These are phyloP conservation scores for Macaria notata DNA, from an alignment of 2,888 invertebrate species.

Conservation along the genomic window DNA sequence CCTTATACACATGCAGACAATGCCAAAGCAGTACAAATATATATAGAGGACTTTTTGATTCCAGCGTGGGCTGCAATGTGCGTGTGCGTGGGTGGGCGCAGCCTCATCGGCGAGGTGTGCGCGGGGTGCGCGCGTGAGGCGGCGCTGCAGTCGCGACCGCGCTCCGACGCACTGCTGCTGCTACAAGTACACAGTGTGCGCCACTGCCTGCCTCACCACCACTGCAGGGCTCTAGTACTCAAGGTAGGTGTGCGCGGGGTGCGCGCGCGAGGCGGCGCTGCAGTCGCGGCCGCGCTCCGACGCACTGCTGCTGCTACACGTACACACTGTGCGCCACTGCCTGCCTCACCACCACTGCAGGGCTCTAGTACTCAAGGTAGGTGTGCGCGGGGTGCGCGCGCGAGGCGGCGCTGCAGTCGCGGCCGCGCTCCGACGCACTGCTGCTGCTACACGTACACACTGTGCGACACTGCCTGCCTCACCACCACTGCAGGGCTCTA, in stretches of 20 bases:
- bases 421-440: constrained; percentile 37
- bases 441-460: constrained; percentile 52
- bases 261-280: constrained; percentile 48
- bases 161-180: constrained; percentile 43
- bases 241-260: constrained; percentile 77
- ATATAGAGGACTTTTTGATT: no score
- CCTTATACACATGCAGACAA: no score
- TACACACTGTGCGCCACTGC: constrained; percentile 69
- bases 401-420: constrained; percentile 46
- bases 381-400: constrained; percentile 51
- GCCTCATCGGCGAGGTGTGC: constrained; percentile 52
- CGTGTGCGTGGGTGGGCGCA: constrained; percentile 60
- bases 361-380: constrained; percentile 83
- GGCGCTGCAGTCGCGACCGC: constrained; percentile 37
- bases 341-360: constrained; percentile 83
- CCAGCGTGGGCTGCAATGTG: constrained; percentile 65
- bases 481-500: constrained; percentile 83
- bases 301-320: constrained; percentile 49
- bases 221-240: constrained; percentile 83
- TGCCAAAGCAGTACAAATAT: no score
- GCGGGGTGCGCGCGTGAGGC: constrained; percentile 51
- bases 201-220: constrained; percentile 80
- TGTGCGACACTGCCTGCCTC: constrained; percentile 74
- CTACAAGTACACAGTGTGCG: constrained; percentile 56
- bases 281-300: constrained; percentile 37